A percentile compares a stretch with the other conserved stretches of the same genome.
Conservation (phyloP, 2,113 vertebrate species). For the Semnornis frantzii region DNA sequence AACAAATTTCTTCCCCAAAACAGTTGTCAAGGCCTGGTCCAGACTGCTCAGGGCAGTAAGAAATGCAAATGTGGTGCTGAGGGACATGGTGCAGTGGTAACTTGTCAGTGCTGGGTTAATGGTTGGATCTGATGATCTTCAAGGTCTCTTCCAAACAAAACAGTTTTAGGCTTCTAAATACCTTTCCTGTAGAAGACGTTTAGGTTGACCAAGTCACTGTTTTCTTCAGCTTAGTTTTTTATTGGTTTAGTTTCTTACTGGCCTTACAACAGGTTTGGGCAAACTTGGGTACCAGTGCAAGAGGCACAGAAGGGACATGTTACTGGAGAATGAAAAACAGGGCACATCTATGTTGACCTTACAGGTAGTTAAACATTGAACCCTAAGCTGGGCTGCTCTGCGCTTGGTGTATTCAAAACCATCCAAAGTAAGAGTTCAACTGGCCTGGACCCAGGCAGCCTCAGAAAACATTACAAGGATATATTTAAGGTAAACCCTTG, state of each 20-base stretch:
- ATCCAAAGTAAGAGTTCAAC: background rate
- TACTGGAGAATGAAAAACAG: rapidly evolving
- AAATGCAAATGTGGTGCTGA: too few relatives aligned
- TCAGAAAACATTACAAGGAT: background rate
- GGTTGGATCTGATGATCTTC: too few relatives aligned
- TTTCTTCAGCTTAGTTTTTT: background rate
- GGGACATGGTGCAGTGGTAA: too few relatives aligned
- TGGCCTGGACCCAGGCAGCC: background rate
- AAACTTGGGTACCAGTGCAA: background rate
- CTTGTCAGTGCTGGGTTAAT: too few relatives aligned
- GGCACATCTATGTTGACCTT: background rate
- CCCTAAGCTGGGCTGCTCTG: background rate
- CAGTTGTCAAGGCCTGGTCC: too few relatives aligned
- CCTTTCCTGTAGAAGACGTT: background rate
- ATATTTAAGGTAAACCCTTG: background rate
- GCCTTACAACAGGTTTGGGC: background rate
- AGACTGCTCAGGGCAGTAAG: too few relatives aligned
- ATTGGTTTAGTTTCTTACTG: background rate
- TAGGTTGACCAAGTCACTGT: background rate
- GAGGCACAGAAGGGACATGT: background rate
- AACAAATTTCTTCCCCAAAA: too few relatives aligned
- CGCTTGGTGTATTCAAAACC: background rate
- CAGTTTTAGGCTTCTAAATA: too few relatives aligned
- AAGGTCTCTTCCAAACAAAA: too few relatives aligned
- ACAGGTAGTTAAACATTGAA: background rate